Evolutionary conservation across 2,797 vertebrate genomes (phyloP).

Genomic region (Betta splendens): DNA sequence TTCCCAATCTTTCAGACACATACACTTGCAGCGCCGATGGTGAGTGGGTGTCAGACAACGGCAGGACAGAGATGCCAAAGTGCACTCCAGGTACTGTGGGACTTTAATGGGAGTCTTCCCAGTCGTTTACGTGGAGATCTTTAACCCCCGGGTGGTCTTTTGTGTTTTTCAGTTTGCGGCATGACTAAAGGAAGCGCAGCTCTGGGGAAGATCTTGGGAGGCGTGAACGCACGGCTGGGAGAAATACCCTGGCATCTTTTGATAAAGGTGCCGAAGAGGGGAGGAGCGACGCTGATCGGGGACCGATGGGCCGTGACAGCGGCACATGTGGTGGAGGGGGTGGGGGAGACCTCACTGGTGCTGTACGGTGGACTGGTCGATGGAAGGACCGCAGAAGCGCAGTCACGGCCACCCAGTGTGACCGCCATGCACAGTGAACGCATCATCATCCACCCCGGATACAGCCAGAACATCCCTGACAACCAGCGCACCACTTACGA

Average conservation of each 20-base stretch:
- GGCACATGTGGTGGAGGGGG: constrained; percentile 83
- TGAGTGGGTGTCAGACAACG: constrained; percentile 63
- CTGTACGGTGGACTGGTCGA: constrained; percentile 63
- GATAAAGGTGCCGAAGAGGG: constrained; percentile 46
- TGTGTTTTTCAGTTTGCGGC: constrained; percentile 85
- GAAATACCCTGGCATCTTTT: constrained; percentile 91
- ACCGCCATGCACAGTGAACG: constrained; percentile 61
- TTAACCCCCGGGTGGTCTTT: constrained; percentile 8
- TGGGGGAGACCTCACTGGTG: rapidly evolving
- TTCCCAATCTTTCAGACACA: constrained; percentile 52
- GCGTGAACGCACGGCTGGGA: constrained; percentile 58
- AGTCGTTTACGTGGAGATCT: background rate
- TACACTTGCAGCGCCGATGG: constrained; percentile 68
- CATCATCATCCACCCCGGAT: constrained; percentile 83
- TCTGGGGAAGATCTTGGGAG: constrained; percentile 84
- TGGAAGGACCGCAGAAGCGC: rapidly evolving
- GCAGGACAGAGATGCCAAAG: constrained; percentile 51
- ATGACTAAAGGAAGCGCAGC: constrained; percentile 40
- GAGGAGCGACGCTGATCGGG: constrained; percentile 86
- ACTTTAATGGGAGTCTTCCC: background rate
- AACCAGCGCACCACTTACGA: constrained; percentile 64
- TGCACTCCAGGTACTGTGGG: constrained; percentile 76
- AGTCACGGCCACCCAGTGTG: rapidly evolving
- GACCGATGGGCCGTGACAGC: constrained; percentile 93
- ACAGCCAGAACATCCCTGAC: rapidly evolving